These are phyloP conservation scores for Melanerpes formicivorus DNA, from an alignment of 2,113 vertebrate species.

Conservation along the genomic window DNA sequence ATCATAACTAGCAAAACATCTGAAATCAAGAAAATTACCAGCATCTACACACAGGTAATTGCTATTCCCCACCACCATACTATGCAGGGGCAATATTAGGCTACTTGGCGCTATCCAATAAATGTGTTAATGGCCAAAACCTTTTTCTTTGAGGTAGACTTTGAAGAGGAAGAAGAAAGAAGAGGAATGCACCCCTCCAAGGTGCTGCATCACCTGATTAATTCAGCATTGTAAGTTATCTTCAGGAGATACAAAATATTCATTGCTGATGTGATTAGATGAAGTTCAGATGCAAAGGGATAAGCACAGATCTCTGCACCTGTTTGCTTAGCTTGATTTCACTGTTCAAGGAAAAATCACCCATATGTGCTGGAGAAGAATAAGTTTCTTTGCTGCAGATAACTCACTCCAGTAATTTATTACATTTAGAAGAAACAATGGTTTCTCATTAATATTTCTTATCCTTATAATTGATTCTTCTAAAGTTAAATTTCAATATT, in stretches of 20 bases:
- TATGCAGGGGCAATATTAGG: neutral
- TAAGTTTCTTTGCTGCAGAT: neutral
- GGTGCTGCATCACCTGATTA: neutral
- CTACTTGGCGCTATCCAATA: neutral
- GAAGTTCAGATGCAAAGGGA: neutral
- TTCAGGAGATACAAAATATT: neutral
- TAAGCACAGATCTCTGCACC: neutral
- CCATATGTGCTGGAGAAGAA: neutral
- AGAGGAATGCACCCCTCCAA: neutral
- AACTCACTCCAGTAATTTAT: neutral
- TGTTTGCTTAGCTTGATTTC: neutral
- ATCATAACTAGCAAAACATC: neutral
- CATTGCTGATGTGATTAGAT: neutral
- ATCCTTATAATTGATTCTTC: neutral
- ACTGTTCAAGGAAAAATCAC: neutral
- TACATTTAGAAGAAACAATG: neutral
- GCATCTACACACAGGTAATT: neutral
- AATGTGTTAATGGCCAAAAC: neutral
- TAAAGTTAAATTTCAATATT: neutral
- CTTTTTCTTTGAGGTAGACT: neutral
- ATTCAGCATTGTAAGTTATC: conserved; percentile 11
- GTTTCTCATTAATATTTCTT: neutral
- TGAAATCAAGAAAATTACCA: neutral
- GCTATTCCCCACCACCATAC: neutral
- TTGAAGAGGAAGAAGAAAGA: neutral